A percentile compares a stretch with the other conserved stretches of the same genome.
These are phyloP conservation scores for Pecten maximus DNA, from an alignment of 2,888 invertebrate species.

Conservation along the genomic window DNA sequence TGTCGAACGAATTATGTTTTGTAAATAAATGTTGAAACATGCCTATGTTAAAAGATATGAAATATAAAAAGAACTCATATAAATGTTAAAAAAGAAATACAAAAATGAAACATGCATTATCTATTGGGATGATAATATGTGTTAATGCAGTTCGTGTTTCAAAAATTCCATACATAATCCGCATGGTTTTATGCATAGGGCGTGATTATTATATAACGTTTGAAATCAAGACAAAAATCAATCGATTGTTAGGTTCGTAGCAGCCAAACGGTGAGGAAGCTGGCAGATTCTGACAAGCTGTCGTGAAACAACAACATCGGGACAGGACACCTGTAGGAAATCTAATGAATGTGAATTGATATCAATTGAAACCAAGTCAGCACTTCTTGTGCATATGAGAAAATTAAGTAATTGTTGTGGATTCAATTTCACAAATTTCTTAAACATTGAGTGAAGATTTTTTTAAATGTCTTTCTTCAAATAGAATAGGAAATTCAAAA, in stretches of 20 bases:
- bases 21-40: no score
- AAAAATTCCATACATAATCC: neutral
- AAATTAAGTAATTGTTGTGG: no score
- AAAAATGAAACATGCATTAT: no score
- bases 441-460: no score
- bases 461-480: no score
- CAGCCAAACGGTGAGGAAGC: neutral
- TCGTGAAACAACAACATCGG: neutral
- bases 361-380: neutral
- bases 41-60: no score
- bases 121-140: neutral
- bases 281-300: neutral
- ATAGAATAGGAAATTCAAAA: no score
- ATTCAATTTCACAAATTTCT: no score
- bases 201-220: neutral
- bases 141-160: neutral
- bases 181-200: neutral
- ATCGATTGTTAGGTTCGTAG: neutral
- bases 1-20: no score
- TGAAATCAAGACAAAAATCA: neutral
- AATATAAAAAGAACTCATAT: no score
- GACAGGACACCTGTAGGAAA: neutral
- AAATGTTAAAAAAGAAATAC: no score
- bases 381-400: no score
- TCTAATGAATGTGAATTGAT: neutral